Evolutionary conservation across 1,140 invertebrate genomes (phyloP).

Genomic region (Hypothenemus hampei): DNA sequence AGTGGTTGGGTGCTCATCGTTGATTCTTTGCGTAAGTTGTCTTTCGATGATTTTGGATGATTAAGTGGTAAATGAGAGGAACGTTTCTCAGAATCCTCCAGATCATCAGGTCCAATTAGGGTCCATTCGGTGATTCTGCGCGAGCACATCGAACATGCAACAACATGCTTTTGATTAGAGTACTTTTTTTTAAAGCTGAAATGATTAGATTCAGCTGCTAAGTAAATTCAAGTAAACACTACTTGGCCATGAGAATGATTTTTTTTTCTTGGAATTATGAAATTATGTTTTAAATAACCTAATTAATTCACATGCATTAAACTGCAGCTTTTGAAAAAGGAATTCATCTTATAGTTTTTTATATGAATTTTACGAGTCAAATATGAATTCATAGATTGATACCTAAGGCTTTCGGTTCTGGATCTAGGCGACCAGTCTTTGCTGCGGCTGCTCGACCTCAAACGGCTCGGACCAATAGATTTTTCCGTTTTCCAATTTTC

Average conservation of each 20-base stretch:
- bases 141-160: constrained; percentile 35
- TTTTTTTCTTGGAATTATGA: no score
- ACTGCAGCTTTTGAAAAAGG: no score
- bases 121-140: constrained; percentile 37
- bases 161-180: constrained; percentile 30
- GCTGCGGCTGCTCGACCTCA: constrained; percentile 54
- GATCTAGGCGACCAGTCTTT: constrained; percentile 75
- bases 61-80: neutral
- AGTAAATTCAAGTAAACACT: no score
- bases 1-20: constrained; percentile 5
- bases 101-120: constrained; percentile 32
- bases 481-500: constrained; percentile 70
- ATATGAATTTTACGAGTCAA: no score
- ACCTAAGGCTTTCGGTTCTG: constrained; percentile 73
- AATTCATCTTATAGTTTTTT: no score
- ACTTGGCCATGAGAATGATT: no score
- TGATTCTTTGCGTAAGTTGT: constrained; percentile 3
- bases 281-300: no score
- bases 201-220: no score
- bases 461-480: constrained; percentile 56
- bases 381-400: constrained; percentile 34
- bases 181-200: no score
- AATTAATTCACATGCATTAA: no score
- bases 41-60: no score
- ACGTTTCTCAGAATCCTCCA: constrained; percentile 10